Percentiles rank a stretch among this genome's conserved stretches.
These are phyloP conservation scores for Nycticorax nycticorax DNA, from an alignment of 2,113 vertebrate genomes.

Conservation along the genomic window DNA sequence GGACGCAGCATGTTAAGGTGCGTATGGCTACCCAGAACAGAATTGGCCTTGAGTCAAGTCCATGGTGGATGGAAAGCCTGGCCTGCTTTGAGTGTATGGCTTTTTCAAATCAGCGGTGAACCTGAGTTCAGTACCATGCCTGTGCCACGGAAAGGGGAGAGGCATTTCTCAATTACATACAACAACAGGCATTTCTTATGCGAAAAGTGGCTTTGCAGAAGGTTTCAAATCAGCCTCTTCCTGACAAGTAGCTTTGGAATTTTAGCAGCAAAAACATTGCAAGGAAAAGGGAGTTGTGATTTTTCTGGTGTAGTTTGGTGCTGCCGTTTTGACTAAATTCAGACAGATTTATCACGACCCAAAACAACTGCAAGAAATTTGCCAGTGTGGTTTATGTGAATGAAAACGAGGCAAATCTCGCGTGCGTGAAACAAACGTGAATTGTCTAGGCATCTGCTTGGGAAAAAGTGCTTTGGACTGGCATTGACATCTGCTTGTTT, in stretches of 20 bases:
- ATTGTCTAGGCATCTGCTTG: not conserved
- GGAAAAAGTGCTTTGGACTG: not conserved
- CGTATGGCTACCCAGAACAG: not conserved
- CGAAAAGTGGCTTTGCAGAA: not conserved
- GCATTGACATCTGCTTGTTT: accelerated
- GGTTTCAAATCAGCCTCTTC: not conserved
- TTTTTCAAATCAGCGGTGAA: not conserved
- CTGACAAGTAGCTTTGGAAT: not conserved
- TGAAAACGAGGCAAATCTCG: not conserved
- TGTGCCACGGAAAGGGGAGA: not conserved
- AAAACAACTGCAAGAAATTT: not conserved
- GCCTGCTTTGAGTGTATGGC: not conserved
- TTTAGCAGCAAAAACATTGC: not conserved
- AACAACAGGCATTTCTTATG: accelerated
- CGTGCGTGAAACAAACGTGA: accelerated
- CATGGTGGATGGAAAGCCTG: accelerated
- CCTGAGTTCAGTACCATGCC: accelerated
- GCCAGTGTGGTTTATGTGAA: accelerated
- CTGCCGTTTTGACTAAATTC: not conserved
- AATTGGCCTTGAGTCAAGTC: not conserved
- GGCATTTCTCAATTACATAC: accelerated
- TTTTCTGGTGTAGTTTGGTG: not conserved
- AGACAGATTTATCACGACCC: not conserved
- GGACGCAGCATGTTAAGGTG: slow-evolving; percentile 96
- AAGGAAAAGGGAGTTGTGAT: not conserved